Conservation (phyloP, 92 coral and sea anemone genomes). For the Scolanthus callimorphus region DNA sequence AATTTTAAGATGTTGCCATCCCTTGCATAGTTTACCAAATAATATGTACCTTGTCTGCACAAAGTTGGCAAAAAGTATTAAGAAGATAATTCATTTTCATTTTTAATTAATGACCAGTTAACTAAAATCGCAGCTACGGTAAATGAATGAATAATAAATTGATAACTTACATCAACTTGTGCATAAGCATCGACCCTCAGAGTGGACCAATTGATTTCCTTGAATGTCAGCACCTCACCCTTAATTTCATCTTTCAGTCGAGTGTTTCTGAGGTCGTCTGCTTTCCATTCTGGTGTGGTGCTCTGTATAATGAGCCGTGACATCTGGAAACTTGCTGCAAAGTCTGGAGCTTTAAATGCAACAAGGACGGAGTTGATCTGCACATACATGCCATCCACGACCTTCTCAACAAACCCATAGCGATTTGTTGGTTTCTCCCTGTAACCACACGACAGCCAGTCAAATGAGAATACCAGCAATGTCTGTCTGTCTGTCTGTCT, state of each 20-base stretch:
- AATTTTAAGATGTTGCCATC: no score
- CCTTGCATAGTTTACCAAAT: no score
- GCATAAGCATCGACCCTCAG: constrained; percentile 95
- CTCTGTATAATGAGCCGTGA: constrained; percentile 87
- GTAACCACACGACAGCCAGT: no score
- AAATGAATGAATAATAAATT: no score
- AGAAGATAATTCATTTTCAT: no score
- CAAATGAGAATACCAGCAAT: no score
- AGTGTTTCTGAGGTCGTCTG: constrained; percentile 80
- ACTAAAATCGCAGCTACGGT: no score
- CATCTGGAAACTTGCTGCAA: constrained; percentile 91
- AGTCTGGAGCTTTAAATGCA: constrained; percentile 85
- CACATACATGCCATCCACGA: constrained; percentile 98
- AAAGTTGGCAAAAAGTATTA: no score
- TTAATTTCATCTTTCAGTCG: constrained; percentile 86
- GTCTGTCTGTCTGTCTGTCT: no score
- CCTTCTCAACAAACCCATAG: constrained; percentile 98
- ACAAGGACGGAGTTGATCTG: constrained; percentile 92
- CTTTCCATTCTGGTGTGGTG: constrained; percentile 89
- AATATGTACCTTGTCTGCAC: no score
- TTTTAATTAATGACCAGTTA: no score
- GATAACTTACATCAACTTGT: no score
- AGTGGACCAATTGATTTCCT: constrained; percentile 89
- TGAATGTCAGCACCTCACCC: constrained; percentile 91
- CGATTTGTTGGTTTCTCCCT: constrained; percentile 85